Base-by-base conservation (phyloP, 2,888 invertebrate genomes). In the Ormyrus pomaceus region DNA sequence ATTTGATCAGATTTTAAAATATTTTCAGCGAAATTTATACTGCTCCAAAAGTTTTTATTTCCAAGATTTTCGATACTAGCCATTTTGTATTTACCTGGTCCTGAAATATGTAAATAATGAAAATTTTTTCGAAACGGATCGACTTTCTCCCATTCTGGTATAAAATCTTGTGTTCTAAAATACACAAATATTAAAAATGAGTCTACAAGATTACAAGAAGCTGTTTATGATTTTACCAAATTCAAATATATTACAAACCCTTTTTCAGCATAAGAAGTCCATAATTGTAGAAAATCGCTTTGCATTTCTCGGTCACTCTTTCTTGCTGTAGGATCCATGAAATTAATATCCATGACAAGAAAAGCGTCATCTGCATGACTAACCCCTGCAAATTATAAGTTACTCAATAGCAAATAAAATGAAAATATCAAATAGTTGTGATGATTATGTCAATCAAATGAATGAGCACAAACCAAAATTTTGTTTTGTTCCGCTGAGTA, bases 341-440 rank as follows among this genome's bases (percentile, higher is more conserved):
- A 84, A 7, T 76, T 77, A 8, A 87, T 88, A 45, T 92, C 91
- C 84, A 93, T 91, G n/a, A 94, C 87, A 68, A 92, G 92, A 48
- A 92, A 85, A 3, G 93, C 90, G 84, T 95, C 95, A 83, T 95
- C 94, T 0, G 92, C 94, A 87, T 95, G 94, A 83, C 93, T 92
- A 34, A 92, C 93, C 86, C 95, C 95, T 93, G 34, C 34, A 82
- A 51, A 68, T 61, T 70, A 62, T 58, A 71, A 34, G 34, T 34
- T 48, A 56, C 10, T 34, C 3, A 3, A 58, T 13, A 48, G 13
- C 19, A 19, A 58, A 71, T 50, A 61, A 59, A 61, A 61, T 13
- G 51, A 51, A 61, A 50, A 50, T 13, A 11, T 48, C 0, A 7
- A 71, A 50, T 59, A 51, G 50, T 46, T 48, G 19, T 19, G 2